Evolutionary conservation across 2,113 vertebrate species (phyloP).

Genomic region (Dolichotis patagonum): DNA sequence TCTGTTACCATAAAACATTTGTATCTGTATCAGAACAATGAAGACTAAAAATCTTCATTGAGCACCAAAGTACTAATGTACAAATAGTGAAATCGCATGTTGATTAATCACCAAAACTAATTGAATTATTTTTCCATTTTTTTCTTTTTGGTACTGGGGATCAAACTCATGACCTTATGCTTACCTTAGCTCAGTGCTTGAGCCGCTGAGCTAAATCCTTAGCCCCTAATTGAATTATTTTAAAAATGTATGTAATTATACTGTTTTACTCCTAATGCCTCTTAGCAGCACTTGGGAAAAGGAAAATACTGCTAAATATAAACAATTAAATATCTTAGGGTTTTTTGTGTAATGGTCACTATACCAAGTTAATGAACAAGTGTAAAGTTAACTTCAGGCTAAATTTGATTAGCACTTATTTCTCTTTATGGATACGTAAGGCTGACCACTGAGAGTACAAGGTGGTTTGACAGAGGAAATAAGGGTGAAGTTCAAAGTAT

Average conservation of each 20-base stretch:
- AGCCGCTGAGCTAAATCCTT: too few relatives aligned
- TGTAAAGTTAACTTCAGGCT: background rate
- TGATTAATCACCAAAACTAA: conserved; percentile 48
- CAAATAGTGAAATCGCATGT: conserved; percentile 4
- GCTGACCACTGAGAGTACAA: background rate
- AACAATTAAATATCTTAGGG: background rate
- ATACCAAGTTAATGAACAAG: background rate
- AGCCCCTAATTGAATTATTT: conserved; percentile 29
- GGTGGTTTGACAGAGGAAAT: background rate
- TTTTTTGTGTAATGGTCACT: background rate
- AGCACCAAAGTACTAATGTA: conserved; percentile 33
- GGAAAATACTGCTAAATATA: conserved; percentile 13
- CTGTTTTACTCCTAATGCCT: conserved; percentile 56
- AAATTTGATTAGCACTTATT: background rate
- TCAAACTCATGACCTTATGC: too few relatives aligned
- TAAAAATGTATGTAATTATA: background rate
- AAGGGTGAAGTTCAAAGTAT: background rate
- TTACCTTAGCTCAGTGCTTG: too few relatives aligned
- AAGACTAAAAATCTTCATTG: conserved; percentile 46
- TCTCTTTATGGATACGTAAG: background rate
- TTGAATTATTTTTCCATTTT: background rate
- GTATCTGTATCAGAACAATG: background rate
- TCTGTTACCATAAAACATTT: conserved; percentile 45
- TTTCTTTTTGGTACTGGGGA: too few relatives aligned
- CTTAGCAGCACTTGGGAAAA: background rate